These are phyloP conservation scores for Copidosoma aretas DNA, from an alignment of 2,888 invertebrate species.

Conservation along the genomic window DNA sequence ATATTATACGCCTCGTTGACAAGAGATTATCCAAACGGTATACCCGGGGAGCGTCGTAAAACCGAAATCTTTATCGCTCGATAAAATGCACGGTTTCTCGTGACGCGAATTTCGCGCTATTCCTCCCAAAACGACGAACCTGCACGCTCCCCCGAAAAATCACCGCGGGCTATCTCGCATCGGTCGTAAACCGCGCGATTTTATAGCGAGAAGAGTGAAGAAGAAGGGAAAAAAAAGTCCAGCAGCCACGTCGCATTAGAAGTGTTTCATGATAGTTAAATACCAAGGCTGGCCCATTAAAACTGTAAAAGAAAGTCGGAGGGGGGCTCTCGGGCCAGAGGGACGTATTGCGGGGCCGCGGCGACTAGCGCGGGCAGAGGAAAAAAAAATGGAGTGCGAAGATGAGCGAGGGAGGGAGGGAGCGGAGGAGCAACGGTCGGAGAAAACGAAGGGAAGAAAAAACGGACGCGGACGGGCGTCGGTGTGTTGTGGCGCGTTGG, in stretches of 20 bases:
- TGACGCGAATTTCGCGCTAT: no score
- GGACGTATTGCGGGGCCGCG: slow-evolving; percentile 10
- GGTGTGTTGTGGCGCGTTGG: neutral
- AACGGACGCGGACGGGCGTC: slow-evolving; percentile 16
- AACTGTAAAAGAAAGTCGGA: neutral
- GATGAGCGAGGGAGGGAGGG: slow-evolving; percentile 23
- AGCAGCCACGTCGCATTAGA: slow-evolving; percentile 13
- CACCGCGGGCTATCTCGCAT: neutral
- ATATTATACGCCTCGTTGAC: neutral
- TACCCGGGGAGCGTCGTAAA: neutral
- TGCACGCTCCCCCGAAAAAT: slow-evolving; percentile 14
- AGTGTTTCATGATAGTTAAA: slow-evolving; percentile 38
- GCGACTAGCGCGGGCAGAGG: neutral
- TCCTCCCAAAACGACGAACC: neutral
- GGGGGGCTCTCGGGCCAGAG: slow-evolving; percentile 13
- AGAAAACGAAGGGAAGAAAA: slow-evolving; percentile 9
- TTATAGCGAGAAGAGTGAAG: slow-evolving; percentile 5
- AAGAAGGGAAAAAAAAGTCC: neutral
- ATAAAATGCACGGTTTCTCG: neutral
- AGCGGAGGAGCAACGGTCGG: slow-evolving; percentile 33
- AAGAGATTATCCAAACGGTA: neutral
- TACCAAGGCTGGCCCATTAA: slow-evolving; percentile 24
- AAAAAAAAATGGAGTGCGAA: slow-evolving; percentile 40
- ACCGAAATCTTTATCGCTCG: neutral
- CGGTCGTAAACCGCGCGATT: slow-evolving; percentile 14